Evolutionary conservation across 2,888 invertebrate genomes (phyloP).

Genomic region (Ectobius pallidus): DNA sequence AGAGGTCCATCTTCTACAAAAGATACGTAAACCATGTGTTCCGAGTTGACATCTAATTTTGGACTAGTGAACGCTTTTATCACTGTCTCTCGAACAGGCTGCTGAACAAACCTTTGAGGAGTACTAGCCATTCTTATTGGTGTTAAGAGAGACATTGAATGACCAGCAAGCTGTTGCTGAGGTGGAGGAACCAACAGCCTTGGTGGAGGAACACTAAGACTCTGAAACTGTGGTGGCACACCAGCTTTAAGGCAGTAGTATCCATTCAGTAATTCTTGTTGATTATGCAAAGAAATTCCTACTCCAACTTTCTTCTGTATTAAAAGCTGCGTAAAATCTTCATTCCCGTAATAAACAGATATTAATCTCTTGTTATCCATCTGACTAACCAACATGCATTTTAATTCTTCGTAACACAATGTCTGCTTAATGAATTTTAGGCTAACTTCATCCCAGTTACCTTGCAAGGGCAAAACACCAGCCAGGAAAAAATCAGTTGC

Average conservation of each 20-base stretch:
- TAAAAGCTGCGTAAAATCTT: constrained; percentile 48
- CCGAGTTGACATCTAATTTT: constrained; percentile 59
- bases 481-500: constrained; percentile 66
- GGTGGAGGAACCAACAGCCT: neutral
- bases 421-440: constrained; percentile 55
- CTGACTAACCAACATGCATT: constrained; percentile 47
- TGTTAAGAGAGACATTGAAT: constrained; percentile 41
- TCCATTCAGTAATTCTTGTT: constrained; percentile 30
- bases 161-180: neutral
- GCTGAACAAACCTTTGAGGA: neutral
- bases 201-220: constrained; percentile 25
- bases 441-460: constrained; percentile 61
- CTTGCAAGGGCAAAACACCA: constrained; percentile 60
- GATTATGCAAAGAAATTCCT: constrained; percentile 44
- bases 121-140: constrained; percentile 6
- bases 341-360: constrained; percentile 47
- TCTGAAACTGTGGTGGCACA: constrained; percentile 26
- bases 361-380: constrained; percentile 45
- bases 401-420: constrained; percentile 55
- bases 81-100: neutral
- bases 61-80: constrained; percentile 52
- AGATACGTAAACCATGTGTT: constrained; percentile 74
- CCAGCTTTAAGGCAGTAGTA: neutral
- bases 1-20: constrained; percentile 81
- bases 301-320: constrained; percentile 47